Percentiles rank a stretch among this genome's conserved stretches.
Conservation (phyloP, 2,888 invertebrate genomes). For the Rotaria sp. region DNA sequence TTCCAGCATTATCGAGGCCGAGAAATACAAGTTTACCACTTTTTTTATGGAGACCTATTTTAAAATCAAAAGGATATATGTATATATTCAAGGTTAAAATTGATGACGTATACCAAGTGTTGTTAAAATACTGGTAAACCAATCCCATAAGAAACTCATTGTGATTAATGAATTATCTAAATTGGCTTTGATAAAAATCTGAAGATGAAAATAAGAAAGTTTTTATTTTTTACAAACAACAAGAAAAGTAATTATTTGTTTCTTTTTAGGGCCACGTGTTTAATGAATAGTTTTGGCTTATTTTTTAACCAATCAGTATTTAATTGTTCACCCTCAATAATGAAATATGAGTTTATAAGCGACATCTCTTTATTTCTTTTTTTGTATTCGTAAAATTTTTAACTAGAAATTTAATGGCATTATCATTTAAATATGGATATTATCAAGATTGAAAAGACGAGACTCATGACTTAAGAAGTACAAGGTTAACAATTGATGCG, state of each 20-base stretch:
- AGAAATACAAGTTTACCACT: constrained; percentile 96
- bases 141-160: constrained; percentile 31
- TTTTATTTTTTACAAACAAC: not conserved
- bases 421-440: too few relatives aligned
- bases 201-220: not conserved
- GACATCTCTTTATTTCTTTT: not conserved
- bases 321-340: not conserved
- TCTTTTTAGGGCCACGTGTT: not conserved
- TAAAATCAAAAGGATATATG: not conserved
- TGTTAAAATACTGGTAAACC: constrained; percentile 1
- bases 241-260: not conserved
- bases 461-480: too few relatives aligned
- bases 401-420: too few relatives aligned
- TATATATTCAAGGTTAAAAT: not conserved
- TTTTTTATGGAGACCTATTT: constrained; percentile 91
- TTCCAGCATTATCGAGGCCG: constrained; percentile 95
- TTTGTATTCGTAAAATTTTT: too few relatives aligned
- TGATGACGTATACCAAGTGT: not conserved
- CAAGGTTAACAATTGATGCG: too few relatives aligned
- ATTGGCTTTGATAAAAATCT: not conserved
- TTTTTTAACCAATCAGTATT: not conserved
- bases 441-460: too few relatives aligned
- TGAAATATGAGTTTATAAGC: not conserved
- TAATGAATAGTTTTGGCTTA: not conserved
- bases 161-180: not conserved